These are phyloP conservation scores for Harpalus rufipes DNA, from an alignment of 2,888 invertebrate species.

Conservation along the genomic window DNA sequence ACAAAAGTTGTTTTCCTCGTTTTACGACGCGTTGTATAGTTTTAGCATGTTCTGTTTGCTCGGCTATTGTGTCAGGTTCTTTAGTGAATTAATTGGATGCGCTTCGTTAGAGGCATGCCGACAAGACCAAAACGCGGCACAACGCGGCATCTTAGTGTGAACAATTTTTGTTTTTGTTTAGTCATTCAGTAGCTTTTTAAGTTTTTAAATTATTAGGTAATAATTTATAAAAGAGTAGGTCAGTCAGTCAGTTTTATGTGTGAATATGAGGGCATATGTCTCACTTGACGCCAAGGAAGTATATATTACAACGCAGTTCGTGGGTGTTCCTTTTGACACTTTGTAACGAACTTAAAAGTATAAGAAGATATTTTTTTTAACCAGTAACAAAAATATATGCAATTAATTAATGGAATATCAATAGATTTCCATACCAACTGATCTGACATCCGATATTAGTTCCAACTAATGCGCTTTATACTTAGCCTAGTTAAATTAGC, in stretches of 20 bases:
- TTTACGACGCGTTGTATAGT: constrained; percentile 48
- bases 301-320: background rate
- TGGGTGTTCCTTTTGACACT: constrained; percentile 7
- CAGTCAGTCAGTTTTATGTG: constrained; percentile 27
- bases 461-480: no score
- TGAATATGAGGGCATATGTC: constrained; percentile 21
- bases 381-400: no score
- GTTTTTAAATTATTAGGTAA: constrained; percentile 44
- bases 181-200: constrained; percentile 50
- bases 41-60: constrained; percentile 42
- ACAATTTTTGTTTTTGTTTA: constrained; percentile 50
- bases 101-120: constrained; percentile 34
- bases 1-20: constrained; percentile 30
- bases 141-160: constrained; percentile 25
- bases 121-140: background rate
- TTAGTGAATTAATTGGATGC: constrained; percentile 27
- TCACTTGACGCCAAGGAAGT: background rate
- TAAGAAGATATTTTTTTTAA: no score
- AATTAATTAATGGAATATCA: no score
- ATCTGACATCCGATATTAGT: no score
- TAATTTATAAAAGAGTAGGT: constrained; percentile 14
- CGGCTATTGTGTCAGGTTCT: constrained; percentile 16
- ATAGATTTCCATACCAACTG: no score
- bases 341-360: background rate
- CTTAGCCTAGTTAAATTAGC: no score